phyloP scores from a whole-genome alignment of 2,888 invertebrate species.

The Drymonia ruficornis region DNA sequence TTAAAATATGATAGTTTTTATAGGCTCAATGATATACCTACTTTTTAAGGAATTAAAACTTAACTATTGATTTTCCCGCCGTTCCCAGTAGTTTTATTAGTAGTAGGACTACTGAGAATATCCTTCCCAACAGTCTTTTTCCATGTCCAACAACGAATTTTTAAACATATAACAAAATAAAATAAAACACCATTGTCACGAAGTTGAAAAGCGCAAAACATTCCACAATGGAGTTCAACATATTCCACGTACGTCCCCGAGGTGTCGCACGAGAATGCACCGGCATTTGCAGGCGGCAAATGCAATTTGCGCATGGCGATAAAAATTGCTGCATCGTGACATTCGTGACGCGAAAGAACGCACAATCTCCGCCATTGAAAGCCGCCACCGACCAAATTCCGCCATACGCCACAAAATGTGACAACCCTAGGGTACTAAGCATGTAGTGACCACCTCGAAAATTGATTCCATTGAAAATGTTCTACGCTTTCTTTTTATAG shows the following conservation, averaged over 20 bases:
- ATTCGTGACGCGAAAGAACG: neutral
- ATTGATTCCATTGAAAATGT: conserved; percentile 3
- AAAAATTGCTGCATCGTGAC: conserved; percentile 1
- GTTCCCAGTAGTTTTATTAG: too few species aligned
- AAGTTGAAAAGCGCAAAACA: neutral
- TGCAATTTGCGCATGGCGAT: conserved; percentile 1
- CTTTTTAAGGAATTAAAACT: too few species aligned
- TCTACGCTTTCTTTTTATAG: neutral
- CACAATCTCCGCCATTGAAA: conserved; percentile 1
- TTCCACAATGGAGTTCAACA: neutral
- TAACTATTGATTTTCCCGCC: too few species aligned
- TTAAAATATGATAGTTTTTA: too few species aligned
- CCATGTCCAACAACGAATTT: too few species aligned
- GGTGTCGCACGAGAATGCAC: neutral
- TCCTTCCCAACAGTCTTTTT: too few species aligned
- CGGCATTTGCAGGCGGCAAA: neutral
- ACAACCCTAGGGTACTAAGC: neutral
- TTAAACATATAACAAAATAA: too few species aligned
- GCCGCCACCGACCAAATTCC: neutral
- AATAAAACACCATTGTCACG: too few species aligned
- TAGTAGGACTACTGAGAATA: too few species aligned
- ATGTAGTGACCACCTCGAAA: neutral
- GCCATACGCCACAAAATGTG: neutral
- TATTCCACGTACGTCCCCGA: neutral
- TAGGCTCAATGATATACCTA: too few species aligned